These are phyloP conservation scores for Synergus gifuensis DNA, from an alignment of 2,888 invertebrate genomes.

Conservation along the genomic window DNA sequence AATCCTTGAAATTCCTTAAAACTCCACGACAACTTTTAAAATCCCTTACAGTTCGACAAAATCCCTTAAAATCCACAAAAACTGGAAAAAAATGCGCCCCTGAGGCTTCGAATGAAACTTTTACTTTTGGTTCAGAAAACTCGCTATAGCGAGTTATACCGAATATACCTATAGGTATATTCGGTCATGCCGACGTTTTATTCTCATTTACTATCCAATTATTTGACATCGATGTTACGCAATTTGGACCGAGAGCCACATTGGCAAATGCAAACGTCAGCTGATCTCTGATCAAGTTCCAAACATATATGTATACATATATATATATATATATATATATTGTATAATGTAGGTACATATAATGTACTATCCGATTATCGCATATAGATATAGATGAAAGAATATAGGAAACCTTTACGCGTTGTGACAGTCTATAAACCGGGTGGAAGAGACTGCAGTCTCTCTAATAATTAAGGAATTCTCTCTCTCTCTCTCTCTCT, in stretches of 20 bases:
- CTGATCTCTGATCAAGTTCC: background rate
- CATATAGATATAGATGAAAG: background rate
- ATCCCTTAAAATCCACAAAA: too few species aligned
- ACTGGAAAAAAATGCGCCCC: background rate
- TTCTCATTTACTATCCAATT: conserved; percentile 15
- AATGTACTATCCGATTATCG: background rate
- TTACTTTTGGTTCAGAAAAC: conserved; percentile 22
- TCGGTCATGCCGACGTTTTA: background rate
- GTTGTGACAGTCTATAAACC: background rate
- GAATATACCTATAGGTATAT: too few species aligned
- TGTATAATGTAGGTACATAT: background rate
- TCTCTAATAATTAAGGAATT: too few species aligned
- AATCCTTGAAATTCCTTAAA: too few species aligned
- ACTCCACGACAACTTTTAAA: too few species aligned
- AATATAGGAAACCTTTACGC: background rate
- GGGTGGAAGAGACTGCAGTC: background rate
- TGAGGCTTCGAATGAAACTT: conserved; percentile 2
- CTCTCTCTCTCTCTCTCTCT: too few species aligned
- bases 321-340: background rate
- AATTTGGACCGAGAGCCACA: background rate
- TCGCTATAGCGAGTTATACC: too few species aligned
- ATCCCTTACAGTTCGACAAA: too few species aligned
- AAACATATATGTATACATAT: background rate
- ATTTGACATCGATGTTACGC: conserved; percentile 22
- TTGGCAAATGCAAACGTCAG: conserved; percentile 10